Percentiles rank a stretch among this genome's conserved stretches.
Evolutionary conservation across 2,797 vertebrate species (phyloP).

Genomic region (Heliangelus exortis): DNA sequence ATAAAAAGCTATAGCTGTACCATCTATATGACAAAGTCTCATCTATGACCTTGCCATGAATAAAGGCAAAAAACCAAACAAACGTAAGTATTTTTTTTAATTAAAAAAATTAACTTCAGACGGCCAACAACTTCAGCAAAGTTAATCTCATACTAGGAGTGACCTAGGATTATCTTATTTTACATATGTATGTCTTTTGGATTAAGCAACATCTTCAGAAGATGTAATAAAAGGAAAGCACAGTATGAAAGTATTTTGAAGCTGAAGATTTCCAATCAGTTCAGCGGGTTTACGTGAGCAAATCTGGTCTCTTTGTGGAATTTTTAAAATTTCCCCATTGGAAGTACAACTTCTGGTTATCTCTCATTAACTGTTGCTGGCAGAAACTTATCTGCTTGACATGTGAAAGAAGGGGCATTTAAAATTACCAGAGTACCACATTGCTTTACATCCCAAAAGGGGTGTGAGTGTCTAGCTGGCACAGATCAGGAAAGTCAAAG

Average conservation of each 20-base stretch:
- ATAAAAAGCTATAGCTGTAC: background rate
- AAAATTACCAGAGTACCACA: background rate
- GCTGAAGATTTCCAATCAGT: background rate
- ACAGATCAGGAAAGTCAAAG: background rate
- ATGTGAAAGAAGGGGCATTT: background rate
- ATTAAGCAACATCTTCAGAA: background rate
- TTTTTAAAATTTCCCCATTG: background rate
- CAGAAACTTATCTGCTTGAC: background rate
- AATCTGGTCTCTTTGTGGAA: background rate
- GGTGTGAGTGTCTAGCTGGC: background rate
- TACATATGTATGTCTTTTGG: background rate
- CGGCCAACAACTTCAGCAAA: background rate
- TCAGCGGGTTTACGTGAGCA: background rate
- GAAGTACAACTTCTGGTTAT: background rate
- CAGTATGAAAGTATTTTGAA: background rate
- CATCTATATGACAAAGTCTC: background rate
- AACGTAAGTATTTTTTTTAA: no score
- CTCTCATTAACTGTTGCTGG: background rate
- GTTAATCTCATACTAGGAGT: background rate
- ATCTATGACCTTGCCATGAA: background rate
- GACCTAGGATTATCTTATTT: background rate
- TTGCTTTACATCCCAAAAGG: background rate
- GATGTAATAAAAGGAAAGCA: background rate
- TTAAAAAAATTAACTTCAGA: background rate
- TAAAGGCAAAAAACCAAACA: background rate